phyloP scores from a whole-genome alignment of 1,140 invertebrate genomes.

The Aphelenchoides avenae region DNA sequence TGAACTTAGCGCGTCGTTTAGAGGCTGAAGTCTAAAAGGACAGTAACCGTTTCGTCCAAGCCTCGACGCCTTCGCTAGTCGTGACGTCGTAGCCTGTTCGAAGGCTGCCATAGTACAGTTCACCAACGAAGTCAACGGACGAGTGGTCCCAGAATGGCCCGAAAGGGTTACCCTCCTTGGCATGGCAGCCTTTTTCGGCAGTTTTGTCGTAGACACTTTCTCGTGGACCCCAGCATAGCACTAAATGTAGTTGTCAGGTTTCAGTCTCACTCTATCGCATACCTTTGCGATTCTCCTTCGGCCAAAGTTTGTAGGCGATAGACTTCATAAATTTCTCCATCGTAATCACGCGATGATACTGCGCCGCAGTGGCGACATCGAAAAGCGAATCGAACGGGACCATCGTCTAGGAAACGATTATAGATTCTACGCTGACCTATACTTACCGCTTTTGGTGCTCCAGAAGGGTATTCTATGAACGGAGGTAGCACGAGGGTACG shows the following conservation, averaged over 20 bases:
- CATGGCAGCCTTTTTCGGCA: slow-evolving; percentile 71
- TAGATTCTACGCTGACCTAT: slow-evolving; percentile 5
- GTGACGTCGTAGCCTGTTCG: slow-evolving; percentile 19
- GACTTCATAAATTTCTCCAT: slow-evolving; percentile 86
- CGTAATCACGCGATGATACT: slow-evolving; percentile 79
- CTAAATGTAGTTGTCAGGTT: slow-evolving; percentile 16
- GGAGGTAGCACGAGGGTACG: slow-evolving; percentile 70
- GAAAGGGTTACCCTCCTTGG: slow-evolving; percentile 97
- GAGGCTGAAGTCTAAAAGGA: neutral
- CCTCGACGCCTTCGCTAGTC: neutral
- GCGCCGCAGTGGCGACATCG: slow-evolving; percentile 70
- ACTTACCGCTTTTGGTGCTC: slow-evolving; percentile 22
- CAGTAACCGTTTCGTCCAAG: neutral
- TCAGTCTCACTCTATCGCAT: slow-evolving; percentile 4
- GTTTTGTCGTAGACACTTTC: slow-evolving; percentile 4
- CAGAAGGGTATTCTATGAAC: slow-evolving; percentile 37
- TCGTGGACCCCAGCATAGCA: slow-evolving; percentile 20
- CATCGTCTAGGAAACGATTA: slow-evolving; percentile 63
- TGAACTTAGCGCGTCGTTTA: slow-evolving; percentile 1
- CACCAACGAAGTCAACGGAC: slow-evolving; percentile 78
- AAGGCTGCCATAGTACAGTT: slow-evolving; percentile 76
- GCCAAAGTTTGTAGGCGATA: slow-evolving; percentile 78
- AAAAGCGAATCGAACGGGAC: slow-evolving; percentile 89
- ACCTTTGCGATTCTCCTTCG: slow-evolving; percentile 67
- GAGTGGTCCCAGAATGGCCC: slow-evolving; percentile 96